Conservation (phyloP, 2,888 invertebrate genomes). For the Lithodes maja region DNA sequence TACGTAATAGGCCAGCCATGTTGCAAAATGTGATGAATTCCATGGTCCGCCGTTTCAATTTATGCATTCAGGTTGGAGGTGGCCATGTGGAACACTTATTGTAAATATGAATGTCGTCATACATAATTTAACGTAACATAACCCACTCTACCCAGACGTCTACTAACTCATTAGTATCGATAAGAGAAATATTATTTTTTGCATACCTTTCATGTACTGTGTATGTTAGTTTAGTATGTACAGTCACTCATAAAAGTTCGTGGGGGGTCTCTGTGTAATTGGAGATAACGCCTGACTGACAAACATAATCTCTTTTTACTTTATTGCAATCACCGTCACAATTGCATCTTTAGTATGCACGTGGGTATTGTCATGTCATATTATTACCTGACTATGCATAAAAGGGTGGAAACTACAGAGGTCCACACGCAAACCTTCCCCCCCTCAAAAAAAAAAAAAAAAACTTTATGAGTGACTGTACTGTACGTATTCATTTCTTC, state of each 20-base stretch:
- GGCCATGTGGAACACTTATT: constrained; percentile 13
- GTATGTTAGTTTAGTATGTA: constrained; percentile 24
- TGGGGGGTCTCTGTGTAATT: too few species aligned
- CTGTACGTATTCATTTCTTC: too few species aligned
- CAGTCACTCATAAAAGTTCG: neutral
- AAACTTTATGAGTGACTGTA: too few species aligned
- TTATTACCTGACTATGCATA: too few species aligned
- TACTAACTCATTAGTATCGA: neutral
- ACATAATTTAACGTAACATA: neutral
- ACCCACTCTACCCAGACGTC: neutral
- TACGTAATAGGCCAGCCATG: constrained; percentile 1
- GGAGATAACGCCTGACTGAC: too few species aligned
- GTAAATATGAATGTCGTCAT: constrained; percentile 9
- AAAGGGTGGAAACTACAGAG: too few species aligned
- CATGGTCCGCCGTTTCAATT: constrained; percentile 28
- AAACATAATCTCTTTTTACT: too few species aligned
- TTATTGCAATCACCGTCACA: too few species aligned
- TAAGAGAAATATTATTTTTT: neutral
- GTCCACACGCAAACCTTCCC: too few species aligned
- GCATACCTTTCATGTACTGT: constrained; percentile 18
- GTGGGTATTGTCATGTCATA: too few species aligned
- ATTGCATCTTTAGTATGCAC: too few species aligned
- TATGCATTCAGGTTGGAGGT: constrained; percentile 15
- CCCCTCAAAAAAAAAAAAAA: too few species aligned
- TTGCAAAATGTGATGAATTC: constrained; percentile 20